Conservation (phyloP, 2,797 vertebrate genomes). For the Alcedo quadribrachys region DNA sequence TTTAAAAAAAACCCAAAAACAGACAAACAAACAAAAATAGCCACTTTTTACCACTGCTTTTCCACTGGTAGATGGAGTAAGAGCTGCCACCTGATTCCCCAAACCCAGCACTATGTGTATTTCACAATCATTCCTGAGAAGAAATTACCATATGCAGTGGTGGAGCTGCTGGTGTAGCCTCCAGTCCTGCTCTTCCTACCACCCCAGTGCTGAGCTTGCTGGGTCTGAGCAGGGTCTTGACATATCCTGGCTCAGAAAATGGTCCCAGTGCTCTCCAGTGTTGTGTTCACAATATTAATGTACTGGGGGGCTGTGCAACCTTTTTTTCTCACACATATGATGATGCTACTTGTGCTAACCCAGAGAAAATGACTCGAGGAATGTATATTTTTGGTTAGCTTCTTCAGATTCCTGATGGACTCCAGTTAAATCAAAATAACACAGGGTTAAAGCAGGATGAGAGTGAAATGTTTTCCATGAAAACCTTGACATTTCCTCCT, state of each 20-base stretch:
- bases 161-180: neutral
- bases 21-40: no score
- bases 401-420: neutral
- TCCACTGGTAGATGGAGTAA: neutral
- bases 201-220: neutral
- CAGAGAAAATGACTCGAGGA: neutral
- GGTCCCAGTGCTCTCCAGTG: fast-evolving
- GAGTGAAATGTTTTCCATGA: neutral
- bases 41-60: neutral
- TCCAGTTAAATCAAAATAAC: neutral
- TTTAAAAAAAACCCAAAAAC: neutral
- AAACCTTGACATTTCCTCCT: neutral
- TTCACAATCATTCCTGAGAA: neutral
- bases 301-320: neutral
- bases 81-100: conserved; percentile 16
- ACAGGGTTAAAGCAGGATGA: neutral
- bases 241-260: neutral
- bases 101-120: neutral
- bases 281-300: neutral
- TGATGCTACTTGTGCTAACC: neutral
- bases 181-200: neutral
- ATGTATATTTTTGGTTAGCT: neutral
- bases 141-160: neutral
- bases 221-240: neutral
- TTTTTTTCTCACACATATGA: neutral